These are phyloP conservation scores for Chrysotoxum bicinctum DNA, from an alignment of 2,888 invertebrate genomes.

Conservation along the genomic window DNA sequence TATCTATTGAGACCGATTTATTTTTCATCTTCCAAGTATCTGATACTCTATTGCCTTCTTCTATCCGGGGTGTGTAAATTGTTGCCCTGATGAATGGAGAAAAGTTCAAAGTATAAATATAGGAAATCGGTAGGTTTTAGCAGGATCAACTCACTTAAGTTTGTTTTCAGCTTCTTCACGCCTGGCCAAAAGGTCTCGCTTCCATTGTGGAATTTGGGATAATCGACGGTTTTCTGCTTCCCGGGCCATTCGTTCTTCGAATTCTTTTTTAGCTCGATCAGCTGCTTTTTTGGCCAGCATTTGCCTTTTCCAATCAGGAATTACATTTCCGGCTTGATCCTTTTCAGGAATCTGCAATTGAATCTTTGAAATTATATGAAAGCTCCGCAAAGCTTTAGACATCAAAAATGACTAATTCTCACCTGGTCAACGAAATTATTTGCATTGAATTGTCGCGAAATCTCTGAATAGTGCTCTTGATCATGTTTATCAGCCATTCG, in stretches of 20 bases:
- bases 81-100: slow-evolving; percentile 82
- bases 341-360: slow-evolving; percentile 91
- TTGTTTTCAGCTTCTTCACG: slow-evolving; percentile 90
- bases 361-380: slow-evolving; percentile 78
- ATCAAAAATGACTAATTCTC: slow-evolving; percentile 78
- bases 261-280: slow-evolving; percentile 94
- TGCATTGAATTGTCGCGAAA: slow-evolving; percentile 91
- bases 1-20: slow-evolving; percentile 86
- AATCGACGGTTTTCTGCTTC: slow-evolving; percentile 93
- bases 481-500: slow-evolving; percentile 92
- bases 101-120: neutral
- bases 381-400: slow-evolving; percentile 45
- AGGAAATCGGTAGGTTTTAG: no score
- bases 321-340: slow-evolving; percentile 92
- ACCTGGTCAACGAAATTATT: slow-evolving; percentile 96
- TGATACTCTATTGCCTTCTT: slow-evolving; percentile 83
- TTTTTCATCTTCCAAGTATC: slow-evolving; percentile 82
- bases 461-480: slow-evolving; percentile 91
- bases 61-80: slow-evolving; percentile 87
- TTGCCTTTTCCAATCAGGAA: slow-evolving; percentile 97
- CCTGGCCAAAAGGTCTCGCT: slow-evolving; percentile 92
- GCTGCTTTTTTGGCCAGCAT: slow-evolving; percentile 97
- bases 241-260: slow-evolving; percentile 91
- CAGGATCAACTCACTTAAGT: slow-evolving; percentile 86
- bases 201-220: slow-evolving; percentile 96